Evolutionary conservation across 2,113 vertebrate genomes (phyloP).

Genomic region (Gobius niger): DNA sequence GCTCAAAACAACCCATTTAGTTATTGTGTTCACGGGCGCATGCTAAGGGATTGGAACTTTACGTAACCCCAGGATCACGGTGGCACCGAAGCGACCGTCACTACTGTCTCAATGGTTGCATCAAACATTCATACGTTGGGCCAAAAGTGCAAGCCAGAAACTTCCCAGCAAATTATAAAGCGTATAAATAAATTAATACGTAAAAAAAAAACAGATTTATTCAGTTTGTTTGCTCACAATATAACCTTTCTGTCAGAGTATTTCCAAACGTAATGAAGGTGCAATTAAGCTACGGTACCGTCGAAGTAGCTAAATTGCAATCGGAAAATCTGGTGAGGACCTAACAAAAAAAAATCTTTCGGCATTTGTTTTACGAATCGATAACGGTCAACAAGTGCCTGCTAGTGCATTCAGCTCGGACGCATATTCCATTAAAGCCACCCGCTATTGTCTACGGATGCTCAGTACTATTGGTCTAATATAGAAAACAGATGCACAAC

Average conservation of each 20-base stretch:
- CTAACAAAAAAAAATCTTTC: background rate
- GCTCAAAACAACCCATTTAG: constrained; percentile 28
- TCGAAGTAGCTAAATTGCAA: too few relatives aligned
- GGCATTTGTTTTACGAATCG: background rate
- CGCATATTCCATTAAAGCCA: background rate
- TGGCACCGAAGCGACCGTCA: background rate
- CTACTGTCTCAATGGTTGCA: background rate
- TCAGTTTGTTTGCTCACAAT: too few relatives aligned
- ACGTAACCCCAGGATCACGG: constrained; percentile 27
- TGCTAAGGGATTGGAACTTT: constrained; percentile 1
- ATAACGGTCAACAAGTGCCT: background rate
- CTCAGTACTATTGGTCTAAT: too few relatives aligned
- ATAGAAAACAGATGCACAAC: background rate
- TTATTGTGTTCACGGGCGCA: constrained; percentile 22
- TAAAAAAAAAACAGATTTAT: too few relatives aligned
- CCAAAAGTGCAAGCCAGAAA: background rate
- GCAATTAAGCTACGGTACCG: too few relatives aligned
- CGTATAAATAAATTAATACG: too few relatives aligned
- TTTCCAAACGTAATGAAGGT: too few relatives aligned
- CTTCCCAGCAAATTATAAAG: too few relatives aligned
- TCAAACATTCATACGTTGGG: background rate
- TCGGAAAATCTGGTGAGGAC: too few relatives aligned
- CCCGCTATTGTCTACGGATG: too few relatives aligned
- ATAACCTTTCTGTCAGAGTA: too few relatives aligned
- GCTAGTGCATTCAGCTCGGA: background rate